These are phyloP conservation scores for Petrosia ficiformis DNA, from an alignment of 37 sponge, comb jelly and placozoan species.

Conservation along the genomic window DNA sequence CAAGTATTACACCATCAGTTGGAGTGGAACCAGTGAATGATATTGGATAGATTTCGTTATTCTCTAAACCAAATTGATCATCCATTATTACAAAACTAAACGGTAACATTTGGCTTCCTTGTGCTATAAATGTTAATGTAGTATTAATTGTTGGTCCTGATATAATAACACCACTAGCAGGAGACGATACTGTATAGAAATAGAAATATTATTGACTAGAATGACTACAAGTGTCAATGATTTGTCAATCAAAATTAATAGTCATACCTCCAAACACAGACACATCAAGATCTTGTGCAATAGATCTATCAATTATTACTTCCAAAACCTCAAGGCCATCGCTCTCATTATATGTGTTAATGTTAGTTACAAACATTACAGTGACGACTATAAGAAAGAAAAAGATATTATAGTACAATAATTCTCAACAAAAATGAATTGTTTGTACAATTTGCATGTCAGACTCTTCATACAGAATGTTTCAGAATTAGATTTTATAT, in stretches of 20 bases:
- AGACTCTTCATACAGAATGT: no score
- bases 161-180: neutral
- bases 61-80: slow-evolving; percentile 9
- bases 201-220: no score
- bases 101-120: neutral
- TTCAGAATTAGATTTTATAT: no score
- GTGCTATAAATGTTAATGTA: neutral
- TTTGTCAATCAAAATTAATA: no score
- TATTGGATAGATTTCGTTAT: neutral
- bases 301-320: neutral
- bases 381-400: no score
- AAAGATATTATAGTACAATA: no score
- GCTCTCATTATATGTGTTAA: no score
- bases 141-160: neutral
- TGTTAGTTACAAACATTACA: no score
- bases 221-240: no score
- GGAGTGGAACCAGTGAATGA: neutral
- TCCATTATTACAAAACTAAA: neutral
- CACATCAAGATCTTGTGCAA: neutral
- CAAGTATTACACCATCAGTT: neutral
- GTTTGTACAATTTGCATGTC: no score
- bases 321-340: neutral
- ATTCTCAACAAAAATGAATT: no score
- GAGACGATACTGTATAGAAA: no score
- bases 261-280: neutral